Evolutionary conservation across 1,140 invertebrate species (phyloP).

Genomic region (Hycleus phaleratus): DNA sequence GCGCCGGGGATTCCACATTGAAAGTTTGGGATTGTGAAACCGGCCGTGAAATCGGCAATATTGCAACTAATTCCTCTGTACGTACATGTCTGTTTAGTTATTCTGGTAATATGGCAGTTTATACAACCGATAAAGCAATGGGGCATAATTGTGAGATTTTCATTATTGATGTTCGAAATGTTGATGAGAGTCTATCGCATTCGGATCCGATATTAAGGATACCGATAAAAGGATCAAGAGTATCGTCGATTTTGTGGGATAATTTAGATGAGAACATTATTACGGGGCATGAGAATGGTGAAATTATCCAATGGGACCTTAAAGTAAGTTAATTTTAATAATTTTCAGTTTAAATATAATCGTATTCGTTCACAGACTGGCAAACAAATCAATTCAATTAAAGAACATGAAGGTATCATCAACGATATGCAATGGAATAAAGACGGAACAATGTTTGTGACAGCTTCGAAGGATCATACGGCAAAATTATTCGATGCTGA

Average conservation of each 20-base stretch:
- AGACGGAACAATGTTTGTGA: conserved; percentile 93
- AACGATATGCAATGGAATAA: conserved; percentile 94
- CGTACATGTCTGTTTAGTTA: conserved; percentile 89
- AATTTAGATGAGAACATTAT: conserved; percentile 84
- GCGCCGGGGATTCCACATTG: conserved; percentile 85
- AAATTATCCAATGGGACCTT: conserved; percentile 85
- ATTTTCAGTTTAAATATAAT: not conserved
- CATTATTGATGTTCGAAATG: conserved; percentile 70
- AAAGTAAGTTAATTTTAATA: conserved; percentile 48
- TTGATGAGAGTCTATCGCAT: conserved; percentile 51
- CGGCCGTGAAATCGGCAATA: conserved; percentile 65
- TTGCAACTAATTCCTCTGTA: conserved; percentile 80
- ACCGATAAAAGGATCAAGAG: conserved; percentile 63
- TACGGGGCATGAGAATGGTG: conserved; percentile 91
- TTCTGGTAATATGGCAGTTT: conserved; percentile 84
- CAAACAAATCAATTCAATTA: conserved; percentile 65
- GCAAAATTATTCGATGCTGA: conserved; percentile 90
- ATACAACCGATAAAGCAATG: conserved; percentile 89
- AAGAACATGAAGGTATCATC: conserved; percentile 79
- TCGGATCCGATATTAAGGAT: conserved; percentile 56
- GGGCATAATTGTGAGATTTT: conserved; percentile 83
- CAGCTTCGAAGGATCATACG: conserved; percentile 89
- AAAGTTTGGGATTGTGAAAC: conserved; percentile 84
- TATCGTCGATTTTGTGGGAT: conserved; percentile 90
- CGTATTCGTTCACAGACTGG: conserved; percentile 54